Evolutionary conservation across 2,888 invertebrate species (phyloP).

Genomic region (Watsonalla cultraria): DNA sequence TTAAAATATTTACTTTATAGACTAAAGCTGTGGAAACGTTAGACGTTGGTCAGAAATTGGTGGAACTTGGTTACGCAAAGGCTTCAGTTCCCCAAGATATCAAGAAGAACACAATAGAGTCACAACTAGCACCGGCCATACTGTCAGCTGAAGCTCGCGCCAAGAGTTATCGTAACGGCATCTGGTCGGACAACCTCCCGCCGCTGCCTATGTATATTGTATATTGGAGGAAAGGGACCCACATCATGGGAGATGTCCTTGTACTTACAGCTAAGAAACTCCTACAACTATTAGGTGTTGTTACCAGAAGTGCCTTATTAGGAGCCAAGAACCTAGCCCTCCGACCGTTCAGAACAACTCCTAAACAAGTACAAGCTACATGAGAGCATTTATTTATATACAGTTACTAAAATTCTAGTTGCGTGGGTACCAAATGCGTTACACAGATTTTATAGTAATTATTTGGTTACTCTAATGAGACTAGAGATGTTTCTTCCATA

Average conservation of each 20-base stretch:
- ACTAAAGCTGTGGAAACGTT: slow-evolving; percentile 58
- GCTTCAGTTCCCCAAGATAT: slow-evolving; percentile 51
- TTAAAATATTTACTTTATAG: slow-evolving; percentile 37
- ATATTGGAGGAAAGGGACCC: slow-evolving; percentile 59
- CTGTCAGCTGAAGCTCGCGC: slow-evolving; percentile 63
- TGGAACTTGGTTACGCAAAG: slow-evolving; percentile 71
- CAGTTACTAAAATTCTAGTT: slow-evolving; percentile 33
- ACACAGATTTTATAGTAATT: slow-evolving; percentile 31
- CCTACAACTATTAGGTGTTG: slow-evolving; percentile 35
- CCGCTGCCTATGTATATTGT: slow-evolving; percentile 56
- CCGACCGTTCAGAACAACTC: slow-evolving; percentile 42
- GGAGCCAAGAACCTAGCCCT: slow-evolving; percentile 51
- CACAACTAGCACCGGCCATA: slow-evolving; percentile 54
- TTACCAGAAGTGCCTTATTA: slow-evolving; percentile 45
- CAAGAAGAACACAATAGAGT: slow-evolving; percentile 58
- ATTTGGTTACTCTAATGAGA: slow-evolving; percentile 36
- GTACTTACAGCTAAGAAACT: slow-evolving; percentile 41
- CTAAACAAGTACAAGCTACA: slow-evolving; percentile 58
- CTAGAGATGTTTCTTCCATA: slow-evolving; percentile 35
- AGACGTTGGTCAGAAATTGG: slow-evolving; percentile 65
- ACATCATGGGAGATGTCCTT: slow-evolving; percentile 33
- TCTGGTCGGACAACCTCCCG: slow-evolving; percentile 68
- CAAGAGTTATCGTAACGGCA: slow-evolving; percentile 57
- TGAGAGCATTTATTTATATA: slow-evolving; percentile 49
- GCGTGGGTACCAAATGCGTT: slow-evolving; percentile 38